Evolutionary conservation across 2,888 invertebrate genomes (phyloP), one percentile per base, ranked within the genome.

Genomic region (Agonopterix subpropinquella): DNA sequence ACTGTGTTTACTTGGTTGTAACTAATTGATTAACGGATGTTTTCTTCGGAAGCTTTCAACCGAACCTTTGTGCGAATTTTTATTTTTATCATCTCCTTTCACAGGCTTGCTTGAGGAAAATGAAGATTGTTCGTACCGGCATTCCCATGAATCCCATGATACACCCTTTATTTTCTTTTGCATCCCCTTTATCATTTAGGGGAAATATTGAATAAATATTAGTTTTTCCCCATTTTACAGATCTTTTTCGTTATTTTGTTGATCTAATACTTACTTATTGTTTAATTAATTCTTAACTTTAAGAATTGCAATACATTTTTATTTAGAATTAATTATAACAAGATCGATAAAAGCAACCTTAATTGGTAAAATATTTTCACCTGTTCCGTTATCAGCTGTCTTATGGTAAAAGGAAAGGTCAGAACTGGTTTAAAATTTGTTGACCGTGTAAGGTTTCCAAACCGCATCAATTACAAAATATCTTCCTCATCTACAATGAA

Each of bases 331-430:
- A 45, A 37, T 36, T 15, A 28, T 28, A 28, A 28, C 28, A 28
- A 28, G 28, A 5, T 28, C 28, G 18, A 18, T 18, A 18, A 18
- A 18, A 28, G 28, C 18, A 18, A 18, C 18, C 18, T 28, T 28
- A 28, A 28, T 52, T 54, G 53, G 62, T 61, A 55, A 64, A 62
- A 63, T 59, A 43, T 63, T 58, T 64, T 59, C 70, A 68, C 66
- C 67, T 68, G 70, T 61, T 57, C 47, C 47, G 56, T 41, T 52
- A 59, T 64, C 67, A 70, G 68, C 67, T 66, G 56, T 60, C 61
- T 50, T 47, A 44, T 42, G 41, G 11, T 11, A 4, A 41, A 41
- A 11, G n/a, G 18, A 11, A 15, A 5, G 13, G 9, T 28, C 28
- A 28, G 28, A 28, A 28, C 28, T 28, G 28, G 28, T 28, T 28